These are phyloP conservation scores for Formica selysi DNA, from an alignment of 1,140 invertebrate genomes.

Conservation along the genomic window DNA sequence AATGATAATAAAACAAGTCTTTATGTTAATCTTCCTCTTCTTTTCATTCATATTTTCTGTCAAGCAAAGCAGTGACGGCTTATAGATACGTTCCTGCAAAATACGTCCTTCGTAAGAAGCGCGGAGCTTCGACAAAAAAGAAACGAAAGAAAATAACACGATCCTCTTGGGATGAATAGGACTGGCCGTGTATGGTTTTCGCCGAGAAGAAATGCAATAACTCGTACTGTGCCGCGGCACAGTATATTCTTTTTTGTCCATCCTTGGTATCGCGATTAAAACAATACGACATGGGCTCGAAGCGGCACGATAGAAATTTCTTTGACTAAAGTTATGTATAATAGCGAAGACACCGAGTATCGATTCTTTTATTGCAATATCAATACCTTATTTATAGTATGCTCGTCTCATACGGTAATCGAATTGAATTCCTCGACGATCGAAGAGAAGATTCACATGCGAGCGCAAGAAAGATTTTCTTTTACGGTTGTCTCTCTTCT, in stretches of 20 bases:
- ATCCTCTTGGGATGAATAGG: constrained; percentile 36
- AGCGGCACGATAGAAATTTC: constrained; percentile 44
- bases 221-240: constrained; percentile 21
- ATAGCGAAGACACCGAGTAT: neutral
- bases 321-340: constrained; percentile 17
- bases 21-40: neutral
- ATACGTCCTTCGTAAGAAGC: constrained; percentile 44
- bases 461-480: neutral
- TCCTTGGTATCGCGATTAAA: constrained; percentile 19
- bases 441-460: constrained; percentile 14
- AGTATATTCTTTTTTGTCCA: constrained; percentile 23
- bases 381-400: constrained; percentile 55
- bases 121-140: constrained; percentile 25
- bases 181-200: constrained; percentile 43
- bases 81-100: constrained; percentile 6
- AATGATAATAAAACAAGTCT: neutral
- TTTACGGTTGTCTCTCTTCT: neutral
- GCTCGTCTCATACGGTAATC: neutral
- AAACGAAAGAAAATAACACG: constrained; percentile 47
- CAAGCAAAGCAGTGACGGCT: neutral
- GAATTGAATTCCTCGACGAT: constrained; percentile 36
- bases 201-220: constrained; percentile 59
- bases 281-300: constrained; percentile 27
- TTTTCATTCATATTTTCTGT: neutral
- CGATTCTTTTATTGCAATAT: constrained; percentile 31